Percentiles rank a stretch among this genome's conserved stretches.
Evolutionary conservation across 2,113 vertebrate genomes (phyloP).

Genomic region (Myrmecobius fasciatus): DNA sequence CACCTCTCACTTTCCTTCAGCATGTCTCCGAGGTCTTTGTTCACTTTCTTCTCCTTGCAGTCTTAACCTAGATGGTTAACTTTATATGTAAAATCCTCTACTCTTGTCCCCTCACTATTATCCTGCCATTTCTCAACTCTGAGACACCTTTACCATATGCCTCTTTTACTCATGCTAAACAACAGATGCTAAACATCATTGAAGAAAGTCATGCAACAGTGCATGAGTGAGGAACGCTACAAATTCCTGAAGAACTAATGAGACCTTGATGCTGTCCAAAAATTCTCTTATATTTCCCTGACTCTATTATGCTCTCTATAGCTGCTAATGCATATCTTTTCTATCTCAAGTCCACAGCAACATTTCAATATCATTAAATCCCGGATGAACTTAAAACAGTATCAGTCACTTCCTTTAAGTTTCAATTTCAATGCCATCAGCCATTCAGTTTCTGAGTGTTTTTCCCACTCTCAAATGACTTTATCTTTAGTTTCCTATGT

Average conservation of each 20-base stretch:
- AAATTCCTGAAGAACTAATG: neutral
- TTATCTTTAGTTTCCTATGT: neutral
- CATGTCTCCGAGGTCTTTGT: neutral
- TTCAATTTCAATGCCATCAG: neutral
- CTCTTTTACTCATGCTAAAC: neutral
- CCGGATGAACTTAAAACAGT: neutral
- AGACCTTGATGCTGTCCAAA: neutral
- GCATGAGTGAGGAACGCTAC: neutral
- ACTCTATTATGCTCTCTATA: neutral
- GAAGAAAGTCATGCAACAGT: neutral
- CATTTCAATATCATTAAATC: neutral
- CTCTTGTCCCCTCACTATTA: neutral
- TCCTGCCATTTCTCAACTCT: neutral
- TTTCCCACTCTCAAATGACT: neutral
- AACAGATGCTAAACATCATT: neutral
- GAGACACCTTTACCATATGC: neutral
- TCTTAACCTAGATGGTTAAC: neutral
- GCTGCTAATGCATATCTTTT: neutral
- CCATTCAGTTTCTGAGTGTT: neutral
- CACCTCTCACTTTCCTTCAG: neutral
- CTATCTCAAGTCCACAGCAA: neutral
- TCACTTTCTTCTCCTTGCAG: neutral
- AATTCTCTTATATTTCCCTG: neutral
- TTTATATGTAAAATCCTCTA: neutral
- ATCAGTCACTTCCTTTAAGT: neutral